These are phyloP conservation scores for Atethmia centrago DNA, from an alignment of 2,888 invertebrate genomes.

Conservation along the genomic window DNA sequence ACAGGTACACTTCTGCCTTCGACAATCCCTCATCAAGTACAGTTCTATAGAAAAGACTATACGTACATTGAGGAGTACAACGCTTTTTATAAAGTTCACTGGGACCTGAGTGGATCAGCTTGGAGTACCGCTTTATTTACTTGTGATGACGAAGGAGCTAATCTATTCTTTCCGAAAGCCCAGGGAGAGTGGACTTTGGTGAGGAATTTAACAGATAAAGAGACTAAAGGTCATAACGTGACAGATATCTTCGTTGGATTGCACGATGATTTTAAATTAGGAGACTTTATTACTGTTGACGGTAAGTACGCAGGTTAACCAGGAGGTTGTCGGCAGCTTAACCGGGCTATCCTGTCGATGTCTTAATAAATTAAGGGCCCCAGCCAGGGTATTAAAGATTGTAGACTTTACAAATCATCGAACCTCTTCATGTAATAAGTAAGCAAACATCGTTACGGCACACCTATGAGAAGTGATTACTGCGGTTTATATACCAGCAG, in stretches of 20 bases:
- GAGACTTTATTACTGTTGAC: slow-evolving; percentile 73
- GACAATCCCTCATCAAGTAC: slow-evolving; percentile 55
- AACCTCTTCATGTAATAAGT: not conserved
- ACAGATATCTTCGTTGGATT: slow-evolving; percentile 72
- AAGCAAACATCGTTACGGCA: not conserved
- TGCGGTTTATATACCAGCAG: too few relatives aligned
- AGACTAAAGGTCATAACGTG: slow-evolving; percentile 55
- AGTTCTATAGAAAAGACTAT: slow-evolving; percentile 75
- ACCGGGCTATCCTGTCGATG: too few relatives aligned
- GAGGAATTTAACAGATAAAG: slow-evolving; percentile 59
- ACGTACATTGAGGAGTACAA: slow-evolving; percentile 71
- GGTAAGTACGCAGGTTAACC: too few relatives aligned
- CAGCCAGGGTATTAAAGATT: slow-evolving; percentile 21
- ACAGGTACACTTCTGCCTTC: slow-evolving; percentile 54
- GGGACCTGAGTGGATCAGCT: slow-evolving; percentile 56
- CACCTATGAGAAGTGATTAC: not conserved
- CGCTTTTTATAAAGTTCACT: slow-evolving; percentile 41
- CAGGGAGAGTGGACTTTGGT: slow-evolving; percentile 71
- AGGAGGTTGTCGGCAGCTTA: too few relatives aligned
- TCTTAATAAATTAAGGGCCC: too few relatives aligned
- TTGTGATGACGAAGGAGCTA: slow-evolving; percentile 74
- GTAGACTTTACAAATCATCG: not conserved
- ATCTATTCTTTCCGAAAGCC: slow-evolving; percentile 71
- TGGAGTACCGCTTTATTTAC: slow-evolving; percentile 70
- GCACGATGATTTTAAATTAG: slow-evolving; percentile 70